Evolutionary conservation across 2,888 invertebrate species (phyloP).

Genomic region (Latrodectus hesperus): DNA sequence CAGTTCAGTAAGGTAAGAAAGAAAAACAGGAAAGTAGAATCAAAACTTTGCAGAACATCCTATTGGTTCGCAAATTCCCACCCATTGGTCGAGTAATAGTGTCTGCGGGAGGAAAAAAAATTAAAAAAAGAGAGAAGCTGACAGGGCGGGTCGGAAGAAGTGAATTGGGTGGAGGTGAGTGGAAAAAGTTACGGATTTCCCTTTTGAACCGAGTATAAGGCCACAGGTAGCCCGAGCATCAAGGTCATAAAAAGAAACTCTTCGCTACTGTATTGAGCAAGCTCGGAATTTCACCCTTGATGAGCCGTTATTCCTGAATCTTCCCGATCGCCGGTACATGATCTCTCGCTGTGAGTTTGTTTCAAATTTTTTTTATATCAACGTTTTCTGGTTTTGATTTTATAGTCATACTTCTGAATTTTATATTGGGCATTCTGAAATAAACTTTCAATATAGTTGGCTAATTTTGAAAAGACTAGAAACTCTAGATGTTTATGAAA

Average conservation of each 20-base stretch:
- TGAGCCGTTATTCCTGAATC: not conserved
- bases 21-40: conserved; percentile 14
- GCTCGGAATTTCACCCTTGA: conserved; percentile 30
- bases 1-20: conserved; percentile 4
- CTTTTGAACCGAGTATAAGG: conserved; percentile 49
- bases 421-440: too few species aligned
- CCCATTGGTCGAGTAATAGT: conserved; percentile 59
- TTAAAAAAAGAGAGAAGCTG: not conserved
- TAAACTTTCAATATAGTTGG: too few species aligned
- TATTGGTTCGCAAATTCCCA: conserved; percentile 54
- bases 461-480: too few species aligned
- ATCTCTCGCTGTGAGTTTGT: too few species aligned
- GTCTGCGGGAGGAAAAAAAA: conserved; percentile 13
- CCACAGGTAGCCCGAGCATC: conserved; percentile 50
- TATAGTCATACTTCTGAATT: too few species aligned
- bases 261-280: conserved; percentile 43
- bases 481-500: too few species aligned
- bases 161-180: conserved; percentile 7
- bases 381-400: too few species aligned
- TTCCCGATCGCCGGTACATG: not conserved
- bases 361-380: too few species aligned
- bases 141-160: conserved; percentile 18
- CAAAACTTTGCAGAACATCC: conserved; percentile 37
- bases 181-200: conserved; percentile 60
- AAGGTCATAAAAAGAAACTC: conserved; percentile 49